phyloP scores from a whole-genome alignment of 2,888 invertebrate species.

The Operophtera brumata region DNA sequence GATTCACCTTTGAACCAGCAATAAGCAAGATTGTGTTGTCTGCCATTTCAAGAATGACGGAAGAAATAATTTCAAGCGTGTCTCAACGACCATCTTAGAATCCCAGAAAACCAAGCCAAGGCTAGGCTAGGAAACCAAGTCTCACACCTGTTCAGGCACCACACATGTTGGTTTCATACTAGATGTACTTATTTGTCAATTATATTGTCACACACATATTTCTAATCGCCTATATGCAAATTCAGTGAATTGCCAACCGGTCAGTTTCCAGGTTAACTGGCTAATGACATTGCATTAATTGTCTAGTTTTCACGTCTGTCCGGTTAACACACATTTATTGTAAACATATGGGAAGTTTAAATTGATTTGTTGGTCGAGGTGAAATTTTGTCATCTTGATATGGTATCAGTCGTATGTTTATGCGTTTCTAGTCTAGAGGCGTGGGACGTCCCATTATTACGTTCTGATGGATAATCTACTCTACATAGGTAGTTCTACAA shows the following conservation, averaged over 20 bases:
- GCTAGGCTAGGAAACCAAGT: no score
- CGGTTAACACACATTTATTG: slow-evolving; percentile 3
- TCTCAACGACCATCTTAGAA: no score
- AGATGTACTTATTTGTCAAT: neutral
- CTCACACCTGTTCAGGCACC: no score
- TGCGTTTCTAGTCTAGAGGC: no score
- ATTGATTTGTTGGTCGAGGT: neutral
- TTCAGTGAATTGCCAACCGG: neutral
- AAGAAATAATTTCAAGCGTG: no score
- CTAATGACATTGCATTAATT: slow-evolving; percentile 45
- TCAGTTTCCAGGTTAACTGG: slow-evolving; percentile 43
- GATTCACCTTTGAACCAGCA: no score
- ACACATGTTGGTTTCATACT: neutral
- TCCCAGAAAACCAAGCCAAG: no score
- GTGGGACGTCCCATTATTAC: no score
- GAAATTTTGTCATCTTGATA: neutral
- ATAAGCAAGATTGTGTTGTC: no score
- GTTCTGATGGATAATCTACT: no score
- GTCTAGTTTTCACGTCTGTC: slow-evolving; percentile 35
- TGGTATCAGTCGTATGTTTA: neutral
- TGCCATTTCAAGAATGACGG: no score
- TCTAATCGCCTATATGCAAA: slow-evolving; percentile 1
- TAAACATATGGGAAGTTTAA: neutral
- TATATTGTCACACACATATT: neutral
- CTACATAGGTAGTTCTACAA: no score